phyloP scores from a whole-genome alignment of 2,888 invertebrate species.

The Cryptophagus acutangulus region DNA sequence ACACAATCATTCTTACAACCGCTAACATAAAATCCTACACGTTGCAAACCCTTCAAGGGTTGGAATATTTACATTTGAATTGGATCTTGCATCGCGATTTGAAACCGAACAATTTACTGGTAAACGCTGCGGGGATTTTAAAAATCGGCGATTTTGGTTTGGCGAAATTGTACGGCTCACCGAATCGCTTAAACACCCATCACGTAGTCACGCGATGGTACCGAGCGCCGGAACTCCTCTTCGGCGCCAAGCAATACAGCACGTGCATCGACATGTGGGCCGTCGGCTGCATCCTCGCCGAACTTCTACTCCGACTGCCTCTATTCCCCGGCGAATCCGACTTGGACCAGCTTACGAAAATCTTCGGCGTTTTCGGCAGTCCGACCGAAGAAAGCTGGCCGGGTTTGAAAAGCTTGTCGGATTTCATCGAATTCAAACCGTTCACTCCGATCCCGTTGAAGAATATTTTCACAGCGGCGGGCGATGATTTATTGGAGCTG shows the following conservation, averaged over 20 bases:
- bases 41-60: constrained; percentile 89
- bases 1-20: constrained; percentile 79
- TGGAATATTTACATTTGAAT: constrained; percentile 91
- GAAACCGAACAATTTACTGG: constrained; percentile 97
- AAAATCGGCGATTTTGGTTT: constrained; percentile 99
- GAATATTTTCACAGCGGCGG: constrained; percentile 93
- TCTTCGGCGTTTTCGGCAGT: constrained; percentile 92
- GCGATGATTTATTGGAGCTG: constrained; percentile 82
- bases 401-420: constrained; percentile 72
- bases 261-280: constrained; percentile 99
- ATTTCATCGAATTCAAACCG: constrained; percentile 88
- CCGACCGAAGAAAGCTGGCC: constrained; percentile 93
- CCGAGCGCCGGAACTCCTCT: constrained; percentile 88
- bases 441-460: constrained; percentile 79
- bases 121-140: constrained; percentile 84
- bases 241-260: constrained; percentile 92
- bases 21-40: constrained; percentile 94
- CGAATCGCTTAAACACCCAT: constrained; percentile 92
- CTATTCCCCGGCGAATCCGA: constrained; percentile 96
- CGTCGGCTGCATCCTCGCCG: constrained; percentile 95
- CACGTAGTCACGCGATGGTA: constrained; percentile 97
- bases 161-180: constrained; percentile 96
- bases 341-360: constrained; percentile 91
- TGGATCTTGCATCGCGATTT: constrained; percentile 98
- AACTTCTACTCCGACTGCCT: constrained; percentile 83